Conservation (phyloP, 2,888 invertebrate species). For the Chloroclysta siterata region DNA sequence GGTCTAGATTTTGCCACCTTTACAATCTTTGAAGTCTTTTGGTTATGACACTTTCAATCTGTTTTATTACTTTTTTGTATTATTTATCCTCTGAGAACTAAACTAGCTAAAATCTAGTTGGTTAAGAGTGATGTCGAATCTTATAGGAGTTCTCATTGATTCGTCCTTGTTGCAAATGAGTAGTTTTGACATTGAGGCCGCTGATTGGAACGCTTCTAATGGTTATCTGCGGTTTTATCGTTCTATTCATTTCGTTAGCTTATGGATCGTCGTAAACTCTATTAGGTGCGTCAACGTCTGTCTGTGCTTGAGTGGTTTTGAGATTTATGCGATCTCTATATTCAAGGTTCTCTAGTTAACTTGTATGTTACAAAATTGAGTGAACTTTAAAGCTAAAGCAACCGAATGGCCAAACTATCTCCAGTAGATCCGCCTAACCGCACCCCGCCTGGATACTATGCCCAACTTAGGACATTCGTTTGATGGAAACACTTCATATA, state of each 20-base stretch:
- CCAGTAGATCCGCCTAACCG: no score
- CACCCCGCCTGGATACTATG: background rate
- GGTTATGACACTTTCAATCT: constrained; percentile 9
- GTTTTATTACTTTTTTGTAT: no score
- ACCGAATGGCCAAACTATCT: no score
- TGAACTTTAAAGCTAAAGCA: background rate
- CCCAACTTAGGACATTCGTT: background rate
- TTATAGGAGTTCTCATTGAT: constrained; percentile 26
- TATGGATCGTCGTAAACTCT: constrained; percentile 30
- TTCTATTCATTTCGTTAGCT: constrained; percentile 36
- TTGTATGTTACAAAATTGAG: background rate
- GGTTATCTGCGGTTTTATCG: constrained; percentile 36
- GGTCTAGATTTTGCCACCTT: constrained; percentile 17
- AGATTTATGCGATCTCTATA: constrained; percentile 20
- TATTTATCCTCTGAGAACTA: background rate
- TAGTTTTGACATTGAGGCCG: constrained; percentile 35
- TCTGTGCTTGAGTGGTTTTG: constrained; percentile 20
- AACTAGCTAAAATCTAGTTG: background rate
- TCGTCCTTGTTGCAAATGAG: constrained; percentile 37
- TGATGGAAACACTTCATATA: background rate
- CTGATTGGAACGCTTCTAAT: constrained; percentile 37
- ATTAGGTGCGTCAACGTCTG: constrained; percentile 24
- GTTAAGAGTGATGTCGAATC: constrained; percentile 3
- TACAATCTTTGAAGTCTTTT: constrained; percentile 13
- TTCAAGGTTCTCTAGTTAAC: constrained; percentile 7